phyloP scores from a whole-genome alignment of 2,113 vertebrate species.

The Mola mola region DNA sequence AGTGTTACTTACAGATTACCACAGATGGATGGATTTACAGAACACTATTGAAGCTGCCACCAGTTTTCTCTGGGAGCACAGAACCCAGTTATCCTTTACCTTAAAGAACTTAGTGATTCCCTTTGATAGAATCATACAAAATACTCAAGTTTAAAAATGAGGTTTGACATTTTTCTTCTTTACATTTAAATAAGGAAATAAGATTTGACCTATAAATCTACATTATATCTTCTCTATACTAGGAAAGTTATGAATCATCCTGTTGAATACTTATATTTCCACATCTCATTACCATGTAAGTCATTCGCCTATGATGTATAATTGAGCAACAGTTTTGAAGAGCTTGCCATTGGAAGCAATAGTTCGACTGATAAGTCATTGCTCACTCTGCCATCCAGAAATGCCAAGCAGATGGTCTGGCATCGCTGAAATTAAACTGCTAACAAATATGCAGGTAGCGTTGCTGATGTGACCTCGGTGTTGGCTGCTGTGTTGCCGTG shows the following conservation, averaged over 20 bases:
- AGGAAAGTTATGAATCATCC: not conserved
- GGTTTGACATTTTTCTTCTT: too few species aligned
- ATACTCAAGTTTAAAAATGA: too few species aligned
- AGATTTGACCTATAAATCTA: not conserved
- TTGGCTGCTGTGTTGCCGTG: constrained; percentile 26
- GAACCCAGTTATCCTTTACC: too few species aligned
- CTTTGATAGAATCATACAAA: too few species aligned
- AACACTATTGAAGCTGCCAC: too few species aligned
- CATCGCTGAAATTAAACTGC: constrained; percentile 66
- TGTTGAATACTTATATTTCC: not conserved
- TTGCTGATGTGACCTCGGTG: constrained; percentile 55
- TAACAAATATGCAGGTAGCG: constrained; percentile 68
- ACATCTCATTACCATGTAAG: constrained; percentile 13
- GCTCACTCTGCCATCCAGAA: constrained; percentile 58
- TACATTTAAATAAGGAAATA: too few species aligned
- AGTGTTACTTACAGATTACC: too few species aligned
- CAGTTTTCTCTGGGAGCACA: too few species aligned
- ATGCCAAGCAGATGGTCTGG: constrained; percentile 78
- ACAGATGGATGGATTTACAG: too few species aligned
- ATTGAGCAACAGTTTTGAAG: constrained; percentile 28
- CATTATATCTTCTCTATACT: not conserved
- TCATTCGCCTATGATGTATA: constrained; percentile 37
- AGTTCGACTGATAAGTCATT: constrained; percentile 69
- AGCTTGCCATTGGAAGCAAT: constrained; percentile 40
- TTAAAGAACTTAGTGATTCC: too few species aligned